These are phyloP conservation scores for Eulemur rufifrons DNA, from an alignment of 2,113 vertebrate species.

Conservation along the genomic window DNA sequence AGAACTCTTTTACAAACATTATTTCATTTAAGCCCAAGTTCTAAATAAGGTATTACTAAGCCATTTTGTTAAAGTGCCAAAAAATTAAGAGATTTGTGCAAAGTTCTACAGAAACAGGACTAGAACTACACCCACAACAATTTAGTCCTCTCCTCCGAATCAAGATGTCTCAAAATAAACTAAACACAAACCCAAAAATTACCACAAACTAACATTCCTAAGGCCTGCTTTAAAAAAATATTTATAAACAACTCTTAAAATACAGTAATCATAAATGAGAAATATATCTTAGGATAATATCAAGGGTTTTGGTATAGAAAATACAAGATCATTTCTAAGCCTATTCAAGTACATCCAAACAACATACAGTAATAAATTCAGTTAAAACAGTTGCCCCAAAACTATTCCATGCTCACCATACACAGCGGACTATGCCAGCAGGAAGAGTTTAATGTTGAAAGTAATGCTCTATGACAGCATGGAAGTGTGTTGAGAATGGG, in stretches of 20 bases:
- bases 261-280: background rate
- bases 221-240: background rate
- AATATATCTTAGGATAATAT: background rate
- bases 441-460: background rate
- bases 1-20: background rate
- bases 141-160: background rate
- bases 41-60: background rate
- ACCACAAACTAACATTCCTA: background rate
- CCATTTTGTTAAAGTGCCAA: background rate
- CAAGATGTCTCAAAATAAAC: background rate
- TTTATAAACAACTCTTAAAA: background rate
- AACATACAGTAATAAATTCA: background rate
- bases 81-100: background rate
- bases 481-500: background rate
- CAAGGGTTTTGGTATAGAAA: background rate
- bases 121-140: background rate
- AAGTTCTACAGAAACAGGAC: background rate
- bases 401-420: background rate
- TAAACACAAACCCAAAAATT: background rate
- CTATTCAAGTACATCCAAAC: background rate
- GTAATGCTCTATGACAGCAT: background rate
- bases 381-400: background rate
- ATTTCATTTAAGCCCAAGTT: background rate
- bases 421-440: background rate
- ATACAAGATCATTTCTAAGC: background rate